phyloP scores from a whole-genome alignment of 2,888 invertebrate genomes.

The Acronicta alni region DNA sequence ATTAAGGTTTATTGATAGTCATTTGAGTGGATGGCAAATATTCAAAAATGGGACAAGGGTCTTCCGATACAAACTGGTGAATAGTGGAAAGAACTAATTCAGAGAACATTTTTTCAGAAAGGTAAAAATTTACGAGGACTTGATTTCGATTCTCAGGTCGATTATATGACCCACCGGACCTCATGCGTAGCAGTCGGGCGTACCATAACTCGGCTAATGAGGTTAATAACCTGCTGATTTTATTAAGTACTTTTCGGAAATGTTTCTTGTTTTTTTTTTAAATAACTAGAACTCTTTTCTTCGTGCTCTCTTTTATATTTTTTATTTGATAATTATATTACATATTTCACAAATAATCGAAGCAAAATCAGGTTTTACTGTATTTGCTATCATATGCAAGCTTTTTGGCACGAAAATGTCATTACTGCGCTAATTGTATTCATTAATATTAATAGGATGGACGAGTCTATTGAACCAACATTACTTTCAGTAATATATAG shows the following conservation, averaged over 20 bases:
- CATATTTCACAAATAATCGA: background rate
- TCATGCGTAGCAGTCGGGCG: too few species aligned
- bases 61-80: background rate
- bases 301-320: too few species aligned
- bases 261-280: too few species aligned
- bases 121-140: too few species aligned
- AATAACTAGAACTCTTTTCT: too few species aligned
- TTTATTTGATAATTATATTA: too few species aligned
- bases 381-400: conserved; percentile 1
- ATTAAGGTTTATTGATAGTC: conserved; percentile 63
- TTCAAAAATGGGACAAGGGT: conserved; percentile 46
- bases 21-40: conserved; percentile 47
- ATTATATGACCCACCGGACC: too few species aligned
- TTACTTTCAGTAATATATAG: conserved; percentile 8
- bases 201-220: too few species aligned
- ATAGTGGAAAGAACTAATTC: background rate
- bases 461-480: conserved; percentile 17
- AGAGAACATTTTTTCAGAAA: background rate
- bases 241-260: too few species aligned
- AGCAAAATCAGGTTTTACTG: background rate
- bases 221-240: too few species aligned
- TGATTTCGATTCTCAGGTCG: too few species aligned
- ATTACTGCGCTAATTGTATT: conserved; percentile 2
- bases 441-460: conserved; percentile 18
- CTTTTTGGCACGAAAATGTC: conserved; percentile 20